Base-by-base conservation (phyloP, 2,113 vertebrate species). In the Spermophilus dauricus region DNA sequence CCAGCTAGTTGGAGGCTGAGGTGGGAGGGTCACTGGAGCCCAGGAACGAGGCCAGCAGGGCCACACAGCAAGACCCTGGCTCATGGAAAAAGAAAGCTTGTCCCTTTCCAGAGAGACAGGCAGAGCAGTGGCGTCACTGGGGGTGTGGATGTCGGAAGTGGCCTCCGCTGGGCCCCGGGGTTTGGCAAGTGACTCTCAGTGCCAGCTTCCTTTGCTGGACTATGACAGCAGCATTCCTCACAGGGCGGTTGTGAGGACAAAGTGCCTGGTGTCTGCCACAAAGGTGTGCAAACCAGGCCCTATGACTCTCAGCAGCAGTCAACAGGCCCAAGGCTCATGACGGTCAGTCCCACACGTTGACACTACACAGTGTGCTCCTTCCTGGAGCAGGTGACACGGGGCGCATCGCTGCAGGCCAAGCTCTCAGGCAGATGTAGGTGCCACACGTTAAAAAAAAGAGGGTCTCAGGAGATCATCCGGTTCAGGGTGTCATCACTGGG, bases 121-220 rank as follows among this genome's bases (percentile, higher is more conserved):
- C 53, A 8, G 39, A 12, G 24, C 4, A 22, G 22, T 1, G 14
- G 22, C 4, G 32, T 2, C 2, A 16, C 30, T n/a, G 16, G 13
- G 78, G 4, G 45, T 42, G 14, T 11, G 86, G 56, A 53, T 9
- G 0, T 3, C 4, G 45, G 69, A 37, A 24, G 34, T 18, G 51
- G 67, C 5, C 48, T 48, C 2, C 56, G 18, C 56, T 58, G 20
- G 63, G 45, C 32, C 26, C 11, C 6, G 56, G 9, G 61, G 28
- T 34, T 12, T 73, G 65, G 65, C 37, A 28, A 65, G 48, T 14
- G 58, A 48, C 24, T 16, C 51, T 48, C 51, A 6, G 48, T 10
- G 65, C 51, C 53, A 4, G 42, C 51, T 72, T 73, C 24, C n/a
- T 87, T 12, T 56, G 24, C 56, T 48, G 63, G 72, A 72, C 11